Conservation (phyloP, 2,888 invertebrate species). For the Eristalis arbustorum region DNA sequence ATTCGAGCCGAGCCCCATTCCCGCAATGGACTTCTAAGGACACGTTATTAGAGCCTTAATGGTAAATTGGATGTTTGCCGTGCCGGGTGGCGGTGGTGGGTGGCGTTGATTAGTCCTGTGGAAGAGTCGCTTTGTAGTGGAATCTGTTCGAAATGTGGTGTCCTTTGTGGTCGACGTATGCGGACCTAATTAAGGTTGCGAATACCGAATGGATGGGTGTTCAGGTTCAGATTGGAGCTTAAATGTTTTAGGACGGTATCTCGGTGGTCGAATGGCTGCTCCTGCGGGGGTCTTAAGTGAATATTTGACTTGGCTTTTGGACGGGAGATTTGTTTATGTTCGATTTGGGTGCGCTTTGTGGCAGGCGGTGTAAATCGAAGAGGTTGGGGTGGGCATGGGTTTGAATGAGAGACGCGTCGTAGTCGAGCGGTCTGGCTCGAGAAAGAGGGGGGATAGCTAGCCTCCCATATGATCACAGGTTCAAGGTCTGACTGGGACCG, state of each 20-base stretch:
- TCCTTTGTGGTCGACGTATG: background rate
- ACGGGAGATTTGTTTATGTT: too few species aligned
- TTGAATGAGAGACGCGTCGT: too few species aligned
- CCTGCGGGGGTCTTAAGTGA: too few species aligned
- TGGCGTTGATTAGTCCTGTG: background rate
- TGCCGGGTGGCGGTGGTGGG: background rate
- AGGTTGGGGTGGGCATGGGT: too few species aligned
- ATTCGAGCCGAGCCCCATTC: slow-evolving; percentile 10
- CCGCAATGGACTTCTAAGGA: background rate
- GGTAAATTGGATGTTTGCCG: slow-evolving; percentile 6
- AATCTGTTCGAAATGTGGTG: slow-evolving; percentile 1
- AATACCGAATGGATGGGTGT: background rate
- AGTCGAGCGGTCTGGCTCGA: too few species aligned
- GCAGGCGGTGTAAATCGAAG: too few species aligned
- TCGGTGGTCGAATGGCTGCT: background rate
- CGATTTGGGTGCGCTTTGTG: too few species aligned
- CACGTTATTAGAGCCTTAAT: slow-evolving; percentile 21
- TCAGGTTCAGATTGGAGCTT: background rate
- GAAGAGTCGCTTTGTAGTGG: background rate
- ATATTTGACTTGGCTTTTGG: too few species aligned
- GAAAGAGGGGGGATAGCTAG: too few species aligned
- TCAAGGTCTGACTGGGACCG: too few species aligned
- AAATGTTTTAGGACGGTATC: background rate
- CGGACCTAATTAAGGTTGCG: background rate
- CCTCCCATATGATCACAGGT: too few species aligned